Percentiles rank a stretch among this genome's conserved stretches.
Conservation (phyloP, 2,888 invertebrate genomes). For the Uropetala carovei region DNA sequence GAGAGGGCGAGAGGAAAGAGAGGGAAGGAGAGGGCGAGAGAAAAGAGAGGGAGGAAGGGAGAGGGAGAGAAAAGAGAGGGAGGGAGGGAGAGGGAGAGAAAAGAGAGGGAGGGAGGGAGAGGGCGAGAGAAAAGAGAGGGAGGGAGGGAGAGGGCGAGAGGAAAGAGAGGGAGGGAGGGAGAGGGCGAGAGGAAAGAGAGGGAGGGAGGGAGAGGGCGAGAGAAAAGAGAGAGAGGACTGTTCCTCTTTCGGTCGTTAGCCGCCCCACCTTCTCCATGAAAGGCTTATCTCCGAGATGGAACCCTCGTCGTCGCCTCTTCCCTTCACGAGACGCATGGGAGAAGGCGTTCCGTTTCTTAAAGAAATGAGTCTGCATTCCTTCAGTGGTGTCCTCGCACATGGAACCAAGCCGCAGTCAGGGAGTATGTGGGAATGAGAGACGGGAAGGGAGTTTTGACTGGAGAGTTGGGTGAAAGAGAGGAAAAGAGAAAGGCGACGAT, state of each 20-base stretch:
- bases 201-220: background rate
- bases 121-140: background rate
- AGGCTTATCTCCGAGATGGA: background rate
- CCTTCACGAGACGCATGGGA: slow-evolving; percentile 9
- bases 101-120: background rate
- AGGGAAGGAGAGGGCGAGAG: background rate
- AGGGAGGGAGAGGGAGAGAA: background rate
- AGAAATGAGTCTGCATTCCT: slow-evolving; percentile 59
- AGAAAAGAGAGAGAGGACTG: background rate
- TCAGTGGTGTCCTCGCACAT: background rate
- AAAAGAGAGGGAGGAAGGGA: background rate
- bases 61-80: background rate
- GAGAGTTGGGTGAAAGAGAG: too few relatives aligned
- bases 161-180: background rate
- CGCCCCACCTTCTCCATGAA: background rate
- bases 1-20: too few relatives aligned
- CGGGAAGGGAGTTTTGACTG: too few relatives aligned
- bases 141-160: background rate
- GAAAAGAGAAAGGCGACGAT: background rate
- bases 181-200: background rate
- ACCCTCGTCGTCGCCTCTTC: background rate
- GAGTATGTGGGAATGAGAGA: too few relatives aligned
- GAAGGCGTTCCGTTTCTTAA: background rate
- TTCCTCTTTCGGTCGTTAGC: slow-evolving; percentile 27
- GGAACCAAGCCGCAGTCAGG: too few relatives aligned